phyloP scores from a whole-genome alignment of 2,888 invertebrate genomes.

The Lepidochrysops patricia region DNA sequence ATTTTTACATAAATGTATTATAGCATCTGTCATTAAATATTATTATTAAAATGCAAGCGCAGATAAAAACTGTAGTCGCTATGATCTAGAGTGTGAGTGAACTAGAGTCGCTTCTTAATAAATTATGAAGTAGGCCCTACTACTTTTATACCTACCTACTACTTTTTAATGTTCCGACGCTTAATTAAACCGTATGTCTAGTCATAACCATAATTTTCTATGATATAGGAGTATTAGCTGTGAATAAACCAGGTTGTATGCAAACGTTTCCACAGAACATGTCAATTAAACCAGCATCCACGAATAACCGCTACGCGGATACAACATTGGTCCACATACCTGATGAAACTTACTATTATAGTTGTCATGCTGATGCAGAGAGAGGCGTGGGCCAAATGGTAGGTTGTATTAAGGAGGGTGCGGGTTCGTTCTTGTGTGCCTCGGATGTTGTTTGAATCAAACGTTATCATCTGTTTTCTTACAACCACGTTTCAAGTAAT shows the following conservation, averaged over 20 bases:
- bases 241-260: background rate
- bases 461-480: too few species aligned
- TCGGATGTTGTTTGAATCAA: too few species aligned
- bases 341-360: background rate
- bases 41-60: too few species aligned
- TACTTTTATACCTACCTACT: too few species aligned
- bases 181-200: background rate
- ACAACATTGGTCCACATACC: conserved; percentile 4
- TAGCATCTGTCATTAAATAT: too few species aligned
- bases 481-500: too few species aligned
- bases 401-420: background rate
- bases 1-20: too few species aligned
- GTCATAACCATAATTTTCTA: background rate
- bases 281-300: conserved; percentile 4
- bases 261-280: conserved; percentile 5
- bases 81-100: too few species aligned
- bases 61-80: too few species aligned
- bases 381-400: background rate
- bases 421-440: too few species aligned
- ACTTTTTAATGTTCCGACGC: background rate
- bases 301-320: conserved; percentile 8
- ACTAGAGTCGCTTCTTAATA: too few species aligned
- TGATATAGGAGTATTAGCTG: background rate
- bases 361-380: background rate
- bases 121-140: too few species aligned